Evolutionary conservation across 64 coral and sea anemone species (phyloP).

Genomic region (Montipora cactus): DNA sequence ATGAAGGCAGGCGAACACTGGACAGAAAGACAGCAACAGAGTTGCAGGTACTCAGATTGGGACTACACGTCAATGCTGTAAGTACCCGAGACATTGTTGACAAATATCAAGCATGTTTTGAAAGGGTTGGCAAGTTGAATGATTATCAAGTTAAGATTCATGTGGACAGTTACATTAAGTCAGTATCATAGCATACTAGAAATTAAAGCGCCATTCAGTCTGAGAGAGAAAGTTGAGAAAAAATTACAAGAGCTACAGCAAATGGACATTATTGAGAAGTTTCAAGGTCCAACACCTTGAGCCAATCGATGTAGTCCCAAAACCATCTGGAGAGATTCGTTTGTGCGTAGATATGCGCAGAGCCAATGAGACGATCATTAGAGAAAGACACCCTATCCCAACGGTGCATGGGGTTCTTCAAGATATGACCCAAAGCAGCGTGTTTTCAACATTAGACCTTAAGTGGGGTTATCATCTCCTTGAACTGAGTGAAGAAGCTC

Average conservation of each 20-base stretch:
- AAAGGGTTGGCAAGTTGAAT: constrained; percentile 54
- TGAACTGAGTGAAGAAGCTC: constrained; percentile 33
- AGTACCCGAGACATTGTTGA: too few species aligned
- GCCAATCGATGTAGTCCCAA: constrained; percentile 46
- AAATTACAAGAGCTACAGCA: not conserved
- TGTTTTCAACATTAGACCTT: constrained; percentile 33
- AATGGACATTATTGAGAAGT: constrained; percentile 3
- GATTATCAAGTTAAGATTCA: constrained; percentile 61
- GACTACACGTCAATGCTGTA: too few species aligned
- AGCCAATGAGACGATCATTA: constrained; percentile 1
- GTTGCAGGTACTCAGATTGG: too few species aligned
- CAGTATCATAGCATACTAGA: constrained; percentile 8
- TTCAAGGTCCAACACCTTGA: constrained; percentile 21
- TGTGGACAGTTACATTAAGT: constrained; percentile 5
- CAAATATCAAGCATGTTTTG: not conserved
- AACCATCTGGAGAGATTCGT: not conserved
- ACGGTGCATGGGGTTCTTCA: constrained; percentile 46
- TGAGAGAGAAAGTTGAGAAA: constrained; percentile 3
- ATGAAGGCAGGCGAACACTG: too few species aligned
- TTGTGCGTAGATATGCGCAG: constrained; percentile 56
- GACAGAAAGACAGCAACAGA: too few species aligned
- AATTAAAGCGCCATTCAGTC: constrained; percentile 40
- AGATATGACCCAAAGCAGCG: constrained; percentile 22
- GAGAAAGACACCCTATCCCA: constrained; percentile 44
- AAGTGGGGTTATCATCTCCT: constrained; percentile 43